Base-by-base conservation (phyloP, 2,797 vertebrate genomes). In the Darevskia mixta region DNA sequence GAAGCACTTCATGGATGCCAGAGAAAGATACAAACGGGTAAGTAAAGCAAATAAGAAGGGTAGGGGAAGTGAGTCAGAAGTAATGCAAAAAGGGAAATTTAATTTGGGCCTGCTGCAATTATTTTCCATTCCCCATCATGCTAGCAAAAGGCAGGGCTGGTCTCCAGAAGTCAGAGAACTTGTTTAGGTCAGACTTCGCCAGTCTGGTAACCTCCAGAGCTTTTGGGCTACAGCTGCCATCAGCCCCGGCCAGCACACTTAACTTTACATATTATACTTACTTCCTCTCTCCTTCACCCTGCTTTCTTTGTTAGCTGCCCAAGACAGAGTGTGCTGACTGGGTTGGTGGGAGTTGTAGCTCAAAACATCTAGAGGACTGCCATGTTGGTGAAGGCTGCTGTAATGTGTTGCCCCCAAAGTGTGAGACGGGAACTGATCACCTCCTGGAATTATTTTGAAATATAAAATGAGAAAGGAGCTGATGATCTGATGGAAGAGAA, bases 11-110 rank as follows among this genome's bases (percentile, higher is more conserved):
- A 45, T 92, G 23, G 93, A 96, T 32, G 99, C 98, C 91, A 98
- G 97, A 95, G 95, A 97, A 82, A 96, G 96, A 88, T 99, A 99
- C 85, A 99, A 98, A 93, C 96, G 97, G 97, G 99, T 98, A 95
- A 73, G 66, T 1, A 83, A 76, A 29, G 58, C 35, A 67, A 13
- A 7, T 71, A 15, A 43, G 13, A 15, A 29, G 23, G 23, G 17
- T 8, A 8, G 41, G 69, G 20, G 41, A 13, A 18, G 10, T 6
- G 8, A 45, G 27, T 61, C 35, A 38, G n/a, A 20, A 79, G 25
- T 8, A 11, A 32, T 35, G 41, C 8, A 32, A 32, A 32, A 29
- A 13, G 8, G 20, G 32, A n/a, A 58, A n/a, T 20, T 29, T n/a
- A 29, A 13, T 6, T 2, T 25, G 11, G 32, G 15, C 49, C 64